A percentile compares a stretch with the other conserved stretches of the same genome.
Evolutionary conservation across 2,797 vertebrate species (phyloP).

Genomic region (Streptopelia turtur): DNA sequence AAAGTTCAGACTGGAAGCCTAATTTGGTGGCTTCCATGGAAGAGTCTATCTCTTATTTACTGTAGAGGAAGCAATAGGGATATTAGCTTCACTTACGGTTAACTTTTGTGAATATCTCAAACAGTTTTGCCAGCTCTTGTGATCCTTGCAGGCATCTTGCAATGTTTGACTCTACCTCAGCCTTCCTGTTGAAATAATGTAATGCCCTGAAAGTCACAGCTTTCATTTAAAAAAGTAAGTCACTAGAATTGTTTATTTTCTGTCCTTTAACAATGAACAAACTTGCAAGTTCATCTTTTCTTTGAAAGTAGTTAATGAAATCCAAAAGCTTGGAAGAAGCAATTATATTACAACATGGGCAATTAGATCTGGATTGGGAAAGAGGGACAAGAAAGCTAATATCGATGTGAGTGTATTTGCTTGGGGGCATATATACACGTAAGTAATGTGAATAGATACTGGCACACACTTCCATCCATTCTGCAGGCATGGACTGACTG

Average conservation of each 20-base stretch:
- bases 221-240: slow-evolving; percentile 5
- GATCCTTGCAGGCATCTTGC: background rate
- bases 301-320: slow-evolving; percentile 42
- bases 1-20: background rate
- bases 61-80: background rate
- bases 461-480: background rate
- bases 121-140: background rate
- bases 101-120: background rate
- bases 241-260: background rate
- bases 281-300: background rate
- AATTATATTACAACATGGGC: background rate
- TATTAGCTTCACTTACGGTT: background rate
- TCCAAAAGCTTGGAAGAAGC: slow-evolving; percentile 23
- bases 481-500: background rate
- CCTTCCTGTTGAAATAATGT: background rate
- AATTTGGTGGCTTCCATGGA: background rate
- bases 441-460: background rate
- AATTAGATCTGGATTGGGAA: slow-evolving; percentile 37
- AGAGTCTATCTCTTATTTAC: background rate
- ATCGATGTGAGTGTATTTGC: slow-evolving; percentile 6
- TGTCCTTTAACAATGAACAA: background rate
- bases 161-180: background rate
- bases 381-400: slow-evolving; percentile 11
- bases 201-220: background rate
- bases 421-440: background rate